Evolutionary conservation across 2,888 invertebrate genomes (phyloP).

Genomic region (Dorcus hopei): DNA sequence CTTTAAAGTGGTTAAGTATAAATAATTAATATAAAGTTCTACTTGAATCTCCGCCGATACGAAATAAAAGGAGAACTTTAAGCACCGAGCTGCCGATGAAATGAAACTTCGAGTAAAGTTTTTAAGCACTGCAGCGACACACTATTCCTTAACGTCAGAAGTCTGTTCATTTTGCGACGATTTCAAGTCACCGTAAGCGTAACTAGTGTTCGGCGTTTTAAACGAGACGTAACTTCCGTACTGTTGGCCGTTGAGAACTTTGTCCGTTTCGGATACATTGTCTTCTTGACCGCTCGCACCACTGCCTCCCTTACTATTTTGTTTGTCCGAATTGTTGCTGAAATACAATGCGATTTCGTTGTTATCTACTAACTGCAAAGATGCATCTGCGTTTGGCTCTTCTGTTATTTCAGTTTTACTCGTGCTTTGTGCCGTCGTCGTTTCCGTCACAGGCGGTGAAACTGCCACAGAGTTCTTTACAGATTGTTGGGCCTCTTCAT

Average conservation of each 20-base stretch:
- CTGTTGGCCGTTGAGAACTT: conserved; percentile 25
- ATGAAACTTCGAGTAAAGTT: not conserved
- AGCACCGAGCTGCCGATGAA: not conserved
- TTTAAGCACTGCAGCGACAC: not conserved
- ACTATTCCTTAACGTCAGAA: not conserved
- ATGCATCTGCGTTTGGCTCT: conserved; percentile 2
- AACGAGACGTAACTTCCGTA: conserved; percentile 39
- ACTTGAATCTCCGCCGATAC: too few species aligned
- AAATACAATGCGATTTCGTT: conserved; percentile 62
- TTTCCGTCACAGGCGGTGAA: conserved; percentile 39
- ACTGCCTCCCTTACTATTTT: conserved; percentile 16
- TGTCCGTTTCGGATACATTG: conserved; percentile 22
- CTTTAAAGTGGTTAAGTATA: too few species aligned
- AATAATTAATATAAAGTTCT: too few species aligned
- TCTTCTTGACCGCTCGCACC: conserved; percentile 13
- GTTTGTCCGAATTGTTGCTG: conserved; percentile 34
- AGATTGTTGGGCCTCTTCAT: conserved; percentile 51
- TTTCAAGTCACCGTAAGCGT: conserved; percentile 27
- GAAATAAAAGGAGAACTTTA: too few species aligned
- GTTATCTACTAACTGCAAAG: conserved; percentile 52
- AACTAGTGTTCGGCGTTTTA: conserved; percentile 34
- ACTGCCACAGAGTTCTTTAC: conserved; percentile 50
- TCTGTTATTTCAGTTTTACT: conserved; percentile 7
- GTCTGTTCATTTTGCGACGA: conserved; percentile 3
- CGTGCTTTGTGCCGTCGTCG: not conserved